These are phyloP conservation scores for Malacoctenus gilli DNA, from an alignment of 2,797 vertebrate species.

Conservation along the genomic window DNA sequence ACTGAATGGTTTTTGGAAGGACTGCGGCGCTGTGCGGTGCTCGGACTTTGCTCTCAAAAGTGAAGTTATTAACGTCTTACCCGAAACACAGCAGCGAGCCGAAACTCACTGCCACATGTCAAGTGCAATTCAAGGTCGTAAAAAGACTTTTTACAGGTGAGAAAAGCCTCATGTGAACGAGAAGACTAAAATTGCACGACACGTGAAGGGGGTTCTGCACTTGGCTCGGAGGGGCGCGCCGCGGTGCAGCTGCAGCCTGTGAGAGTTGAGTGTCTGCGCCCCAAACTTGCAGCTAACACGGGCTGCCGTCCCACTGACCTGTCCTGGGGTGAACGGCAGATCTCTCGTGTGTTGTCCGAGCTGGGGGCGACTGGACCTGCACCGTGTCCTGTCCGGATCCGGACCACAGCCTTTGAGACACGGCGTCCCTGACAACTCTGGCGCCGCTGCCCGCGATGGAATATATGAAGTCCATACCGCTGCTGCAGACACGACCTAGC, in stretches of 20 bases:
- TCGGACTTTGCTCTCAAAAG: neutral
- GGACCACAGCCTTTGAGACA: slow-evolving; percentile 77
- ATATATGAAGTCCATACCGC: slow-evolving; percentile 76
- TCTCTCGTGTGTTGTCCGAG: neutral
- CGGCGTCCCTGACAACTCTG: slow-evolving; percentile 75
- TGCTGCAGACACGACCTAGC: neutral
- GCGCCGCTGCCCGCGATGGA: slow-evolving; percentile 74
- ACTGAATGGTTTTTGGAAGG: neutral
- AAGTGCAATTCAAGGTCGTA: neutral
- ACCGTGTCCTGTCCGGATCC: slow-evolving; percentile 36
- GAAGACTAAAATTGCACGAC: neutral
- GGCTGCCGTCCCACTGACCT: slow-evolving; percentile 62
- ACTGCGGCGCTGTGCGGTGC: too few relatives aligned
- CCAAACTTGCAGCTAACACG: neutral
- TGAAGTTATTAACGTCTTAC: neutral
- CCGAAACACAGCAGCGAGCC: neutral
- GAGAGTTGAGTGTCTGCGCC: neutral
- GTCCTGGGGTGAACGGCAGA: slow-evolving; percentile 10
- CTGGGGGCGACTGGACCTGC: slow-evolving; percentile 1
- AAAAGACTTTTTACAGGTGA: accelerated
- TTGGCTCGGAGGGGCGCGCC: neutral
- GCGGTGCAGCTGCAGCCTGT: neutral
- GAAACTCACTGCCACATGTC: neutral
- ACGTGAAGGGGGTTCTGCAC: slow-evolving; percentile 9
- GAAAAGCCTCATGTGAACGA: accelerated